Percentiles rank a stretch among this genome's conserved stretches.
Evolutionary conservation across 2,888 invertebrate genomes (phyloP).

Genomic region (Allolobophora icterica): DNA sequence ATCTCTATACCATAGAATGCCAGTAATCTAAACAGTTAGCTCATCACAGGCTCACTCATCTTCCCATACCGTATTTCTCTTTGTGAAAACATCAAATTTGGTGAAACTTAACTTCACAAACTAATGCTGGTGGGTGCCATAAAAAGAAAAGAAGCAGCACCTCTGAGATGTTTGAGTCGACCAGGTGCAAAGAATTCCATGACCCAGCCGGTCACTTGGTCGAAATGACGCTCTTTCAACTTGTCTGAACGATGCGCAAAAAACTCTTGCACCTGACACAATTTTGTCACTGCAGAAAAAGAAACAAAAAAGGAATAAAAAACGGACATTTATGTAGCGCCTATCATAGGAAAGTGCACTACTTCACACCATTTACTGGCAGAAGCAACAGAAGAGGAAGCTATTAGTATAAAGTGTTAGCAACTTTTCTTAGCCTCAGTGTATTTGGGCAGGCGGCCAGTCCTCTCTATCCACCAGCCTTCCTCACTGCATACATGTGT

Average conservation of each 20-base stretch:
- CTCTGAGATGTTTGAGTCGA: slow-evolving; percentile 61
- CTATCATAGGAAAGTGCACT: neutral
- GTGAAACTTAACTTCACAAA: no score
- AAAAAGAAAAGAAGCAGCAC: slow-evolving; percentile 40
- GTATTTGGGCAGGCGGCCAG: neutral
- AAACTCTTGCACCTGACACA: slow-evolving; percentile 60
- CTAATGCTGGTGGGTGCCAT: no score
- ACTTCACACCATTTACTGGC: neutral
- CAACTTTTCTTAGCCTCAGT: neutral
- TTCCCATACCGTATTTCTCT: no score
- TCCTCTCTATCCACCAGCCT: neutral
- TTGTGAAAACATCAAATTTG: no score
- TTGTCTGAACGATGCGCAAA: slow-evolving; percentile 62
- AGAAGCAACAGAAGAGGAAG: neutral
- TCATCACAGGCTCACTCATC: no score
- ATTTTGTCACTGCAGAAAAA: slow-evolving; percentile 55
- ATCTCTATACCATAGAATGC: no score
- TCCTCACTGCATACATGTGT: no score
- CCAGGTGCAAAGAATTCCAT: slow-evolving; percentile 62
- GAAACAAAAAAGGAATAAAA: neutral
- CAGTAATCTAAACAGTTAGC: no score
- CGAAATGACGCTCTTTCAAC: slow-evolving; percentile 58
- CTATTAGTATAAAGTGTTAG: neutral
- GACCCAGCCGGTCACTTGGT: slow-evolving; percentile 61
- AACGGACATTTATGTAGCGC: neutral